Percentiles rank a stretch among this genome's conserved stretches.
Conservation (phyloP, 1,140 invertebrate genomes). For the Orchestia grillus region DNA sequence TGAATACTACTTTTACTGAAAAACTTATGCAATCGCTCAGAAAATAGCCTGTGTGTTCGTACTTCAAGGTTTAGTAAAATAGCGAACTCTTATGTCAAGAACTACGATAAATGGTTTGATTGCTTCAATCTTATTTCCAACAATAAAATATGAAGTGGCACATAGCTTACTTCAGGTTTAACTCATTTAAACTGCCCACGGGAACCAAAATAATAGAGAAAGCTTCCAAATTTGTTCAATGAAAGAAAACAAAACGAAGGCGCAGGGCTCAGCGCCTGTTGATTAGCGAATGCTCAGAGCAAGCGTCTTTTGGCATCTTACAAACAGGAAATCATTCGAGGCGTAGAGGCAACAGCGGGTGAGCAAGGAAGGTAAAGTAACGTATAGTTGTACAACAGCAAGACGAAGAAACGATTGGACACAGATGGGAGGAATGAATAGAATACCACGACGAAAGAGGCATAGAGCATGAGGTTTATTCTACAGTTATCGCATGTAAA, state of each 20-base stretch:
- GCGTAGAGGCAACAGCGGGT: background rate
- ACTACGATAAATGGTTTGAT: background rate
- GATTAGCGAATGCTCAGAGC: background rate
- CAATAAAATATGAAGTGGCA: background rate
- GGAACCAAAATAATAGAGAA: background rate
- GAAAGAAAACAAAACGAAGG: background rate
- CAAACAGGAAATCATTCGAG: background rate
- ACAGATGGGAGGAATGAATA: background rate
- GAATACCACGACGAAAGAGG: background rate
- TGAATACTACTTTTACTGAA: background rate
- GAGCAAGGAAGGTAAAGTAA: background rate
- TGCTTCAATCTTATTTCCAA: background rate
- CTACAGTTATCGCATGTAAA: too few species aligned
- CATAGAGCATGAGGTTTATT: background rate
- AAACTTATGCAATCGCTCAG: background rate
- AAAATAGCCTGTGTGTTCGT: background rate
- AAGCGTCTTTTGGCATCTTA: background rate
- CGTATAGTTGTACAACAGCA: background rate
- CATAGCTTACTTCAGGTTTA: background rate
- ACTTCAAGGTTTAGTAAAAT: background rate
- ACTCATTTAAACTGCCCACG: background rate
- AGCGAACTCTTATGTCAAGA: background rate
- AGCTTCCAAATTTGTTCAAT: background rate
- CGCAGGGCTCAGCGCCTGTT: background rate
- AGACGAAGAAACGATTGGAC: background rate